phyloP scores from a whole-genome alignment of 2,797 vertebrate species.

The Gobionotothen gibberifrons region DNA sequence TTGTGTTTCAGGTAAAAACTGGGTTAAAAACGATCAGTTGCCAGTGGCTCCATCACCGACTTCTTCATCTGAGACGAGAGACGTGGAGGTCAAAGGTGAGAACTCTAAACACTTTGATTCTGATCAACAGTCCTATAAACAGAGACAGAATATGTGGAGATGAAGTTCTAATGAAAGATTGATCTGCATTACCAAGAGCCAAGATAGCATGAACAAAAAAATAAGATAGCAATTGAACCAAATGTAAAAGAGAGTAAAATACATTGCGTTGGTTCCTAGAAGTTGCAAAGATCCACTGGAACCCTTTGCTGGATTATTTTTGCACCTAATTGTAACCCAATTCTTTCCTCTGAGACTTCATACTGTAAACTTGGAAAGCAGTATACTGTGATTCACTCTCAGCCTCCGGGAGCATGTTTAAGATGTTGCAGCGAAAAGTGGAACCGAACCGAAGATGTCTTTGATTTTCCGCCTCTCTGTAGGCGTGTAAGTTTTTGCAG shows the following conservation, averaged over 20 bases:
- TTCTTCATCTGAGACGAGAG: constrained; percentile 71
- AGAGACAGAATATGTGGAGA: neutral
- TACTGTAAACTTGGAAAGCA: neutral
- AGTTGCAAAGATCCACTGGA: too few species aligned
- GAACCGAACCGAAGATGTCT: constrained; percentile 69
- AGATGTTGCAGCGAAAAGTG: constrained; percentile 39
- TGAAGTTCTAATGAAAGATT: neutral
- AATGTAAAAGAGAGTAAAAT: too few species aligned
- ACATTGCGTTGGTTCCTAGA: too few species aligned
- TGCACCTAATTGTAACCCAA: neutral
- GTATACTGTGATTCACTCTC: constrained; percentile 2
- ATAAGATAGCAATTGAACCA: too few species aligned
- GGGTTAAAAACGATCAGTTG: constrained; percentile 73
- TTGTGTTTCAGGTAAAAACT: constrained; percentile 76
- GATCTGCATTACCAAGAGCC: neutral
- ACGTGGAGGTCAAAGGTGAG: constrained; percentile 82
- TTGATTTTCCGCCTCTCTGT: constrained; percentile 72
- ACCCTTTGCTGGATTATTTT: neutral
- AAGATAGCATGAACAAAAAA: too few species aligned
- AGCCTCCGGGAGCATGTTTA: constrained; percentile 23
- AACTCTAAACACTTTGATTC: neutral
- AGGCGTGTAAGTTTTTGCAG: constrained; percentile 77
- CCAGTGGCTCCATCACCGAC: constrained; percentile 71
- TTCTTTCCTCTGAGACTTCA: neutral
- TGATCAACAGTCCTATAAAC: neutral